Base-by-base conservation (phyloP, 2,797 vertebrate genomes). In the Lycodopsis pacificus region DNA sequence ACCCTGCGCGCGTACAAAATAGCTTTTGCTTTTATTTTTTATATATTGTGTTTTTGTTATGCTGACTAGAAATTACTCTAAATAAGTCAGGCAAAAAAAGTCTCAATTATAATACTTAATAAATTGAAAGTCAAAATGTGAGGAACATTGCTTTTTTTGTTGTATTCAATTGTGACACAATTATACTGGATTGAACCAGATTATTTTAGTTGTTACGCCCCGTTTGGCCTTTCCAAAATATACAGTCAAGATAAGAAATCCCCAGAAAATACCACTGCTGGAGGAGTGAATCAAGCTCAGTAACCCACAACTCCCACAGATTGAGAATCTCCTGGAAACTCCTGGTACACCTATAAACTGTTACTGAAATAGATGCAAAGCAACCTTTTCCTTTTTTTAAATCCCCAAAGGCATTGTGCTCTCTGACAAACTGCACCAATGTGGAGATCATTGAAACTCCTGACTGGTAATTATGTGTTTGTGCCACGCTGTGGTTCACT, bases 391-490 rank as follows among this genome's bases (percentile, higher is more conserved):
- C 4, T 2, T 46, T 46, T 36, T 48, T 49, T 20, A 58, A 76
- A 68, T 30, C 59, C 62, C 15, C 13, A 44, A 42, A 71, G 22
- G n/a, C 14, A 12, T 51, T 70, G 54, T 56, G 61, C 36, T 69
- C 19, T 32, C 36, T 22, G 4, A 36, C 51, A 11, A 49, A 27
- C 19, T 9, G 12, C 4, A 25, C 63, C 7, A 32, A 15, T 67
- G 25, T 57, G 65, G 49, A 70, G 10, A 13, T 67, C 27, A 68
- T 82, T 79, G 51, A 66, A 79, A 59, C 40, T 30, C 46, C n/a
- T 72, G 27, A 30, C 70, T 78, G 56, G 38, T 79, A 82, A 73
- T 79, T 64, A 54, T 38, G 32, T 77, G 78, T 72, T 71, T 76
- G 49, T 71, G 36, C 25, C 40, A 19, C 53, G 57, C 64, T 63